Base-by-base conservation (phyloP, 1,140 invertebrate species). In the Drosophila yakuba region DNA sequence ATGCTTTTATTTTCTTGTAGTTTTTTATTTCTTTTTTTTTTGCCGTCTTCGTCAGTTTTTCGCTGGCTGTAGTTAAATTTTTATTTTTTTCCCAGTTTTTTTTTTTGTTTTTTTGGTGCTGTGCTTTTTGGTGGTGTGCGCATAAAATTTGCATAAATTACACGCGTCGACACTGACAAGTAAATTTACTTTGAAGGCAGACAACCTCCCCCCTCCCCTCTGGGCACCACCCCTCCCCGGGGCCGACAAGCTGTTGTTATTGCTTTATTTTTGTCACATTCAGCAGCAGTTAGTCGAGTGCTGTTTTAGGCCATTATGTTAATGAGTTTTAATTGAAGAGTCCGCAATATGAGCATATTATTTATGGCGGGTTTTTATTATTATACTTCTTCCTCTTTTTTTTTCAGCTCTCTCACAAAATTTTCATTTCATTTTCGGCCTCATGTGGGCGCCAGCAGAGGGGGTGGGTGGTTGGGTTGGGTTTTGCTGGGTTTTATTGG, bases 111-210 rank as follows among this genome's bases (percentile, higher is more conserved):
- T 44, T 44, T 35, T 23, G 32, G 44, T 60, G 56, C 43, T 61
- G 55, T 59, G 54, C 45, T 66, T 84, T 80, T 85, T 17, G 79
- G 74, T 74, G 83, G 78, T 80, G 77, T 62, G 81, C 72, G 81
- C 81, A 85, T 85, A 78, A 81, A 85, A 85, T 85, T 85, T 85
- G 81, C 81, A 85, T 85, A 85, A 85, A 85, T 85, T 85, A 85
- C 80, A 82, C 36, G 66, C 69, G 66, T 60, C 47, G 66, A 73
- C 66, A 73, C 52, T 60, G 66, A 72, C 69, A 72, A 72, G 68
- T 72, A 72, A 72, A 72, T 72, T 72, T 44, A 58, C 68, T 58
- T 72, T 58, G 66, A 71, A 57, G 44, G 64, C 67, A 54, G 23
- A 14, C 48, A 11, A 35, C 48, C 48, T 6, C 47, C 48, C 47